Evolutionary conservation across 2,888 invertebrate species (phyloP).

Genomic region (Mesochorus sp.): DNA sequence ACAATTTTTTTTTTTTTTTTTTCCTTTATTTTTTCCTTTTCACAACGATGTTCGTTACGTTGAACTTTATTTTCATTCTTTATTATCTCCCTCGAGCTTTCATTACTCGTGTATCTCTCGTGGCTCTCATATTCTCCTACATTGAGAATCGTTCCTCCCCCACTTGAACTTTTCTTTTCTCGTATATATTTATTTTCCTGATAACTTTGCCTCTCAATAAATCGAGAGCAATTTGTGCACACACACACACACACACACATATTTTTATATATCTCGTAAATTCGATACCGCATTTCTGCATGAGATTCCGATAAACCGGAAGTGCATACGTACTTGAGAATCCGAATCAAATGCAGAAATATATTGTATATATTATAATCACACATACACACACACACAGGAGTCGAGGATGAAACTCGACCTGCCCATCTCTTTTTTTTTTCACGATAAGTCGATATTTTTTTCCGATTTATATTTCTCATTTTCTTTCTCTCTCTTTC

Average conservation of each 20-base stretch:
- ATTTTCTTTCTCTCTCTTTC: background rate
- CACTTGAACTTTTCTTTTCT: background rate
- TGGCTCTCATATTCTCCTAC: background rate
- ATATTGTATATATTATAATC: too few relatives aligned
- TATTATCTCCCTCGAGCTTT: background rate
- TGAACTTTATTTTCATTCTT: too few relatives aligned
- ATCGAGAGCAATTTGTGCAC: too few relatives aligned
- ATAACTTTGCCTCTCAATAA: background rate
- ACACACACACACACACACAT: too few relatives aligned
- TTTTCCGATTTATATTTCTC: background rate
- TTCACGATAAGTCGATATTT: conserved; percentile 8
- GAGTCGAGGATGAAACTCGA: conserved; percentile 32
- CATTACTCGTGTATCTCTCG: background rate
- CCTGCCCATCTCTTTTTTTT: conserved; percentile 22
- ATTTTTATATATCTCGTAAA: background rate
- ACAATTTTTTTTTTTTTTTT: too few relatives aligned
- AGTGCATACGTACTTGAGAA: background rate
- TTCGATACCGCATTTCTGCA: conserved; percentile 27
- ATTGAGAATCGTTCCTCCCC: background rate
- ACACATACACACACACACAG: background rate
- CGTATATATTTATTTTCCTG: background rate
- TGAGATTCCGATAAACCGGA: conserved; percentile 31
- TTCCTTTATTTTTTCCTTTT: too few relatives aligned
- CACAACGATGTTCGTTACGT: too few relatives aligned
- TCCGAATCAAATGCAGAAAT: too few relatives aligned